phyloP scores from a whole-genome alignment of 1,140 invertebrate species.

The Hydropsyche tenuis region DNA sequence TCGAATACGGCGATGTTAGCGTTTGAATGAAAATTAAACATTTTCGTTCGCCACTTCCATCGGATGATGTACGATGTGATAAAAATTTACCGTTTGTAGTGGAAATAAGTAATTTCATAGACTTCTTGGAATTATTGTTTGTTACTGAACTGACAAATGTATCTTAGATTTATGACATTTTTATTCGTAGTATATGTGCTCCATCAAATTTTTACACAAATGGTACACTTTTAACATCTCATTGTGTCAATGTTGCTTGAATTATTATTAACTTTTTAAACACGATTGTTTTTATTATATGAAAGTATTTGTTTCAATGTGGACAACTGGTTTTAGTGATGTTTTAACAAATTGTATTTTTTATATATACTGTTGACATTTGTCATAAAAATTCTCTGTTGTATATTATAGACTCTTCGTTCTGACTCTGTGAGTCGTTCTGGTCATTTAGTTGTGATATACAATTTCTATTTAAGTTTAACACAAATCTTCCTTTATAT shows the following conservation, averaged over 20 bases:
- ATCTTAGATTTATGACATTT: slow-evolving; percentile 5
- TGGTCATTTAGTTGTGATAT: slow-evolving; percentile 37
- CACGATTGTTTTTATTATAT: too few relatives aligned
- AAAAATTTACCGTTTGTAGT: neutral
- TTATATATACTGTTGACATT: neutral
- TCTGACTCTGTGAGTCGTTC: slow-evolving; percentile 32
- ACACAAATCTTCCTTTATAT: neutral
- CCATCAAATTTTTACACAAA: neutral
- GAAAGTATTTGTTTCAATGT: too few relatives aligned
- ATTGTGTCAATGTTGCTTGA: slow-evolving; percentile 9
- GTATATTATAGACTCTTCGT: neutral
- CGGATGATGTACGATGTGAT: slow-evolving; percentile 21
- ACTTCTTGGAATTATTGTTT: slow-evolving; percentile 29
- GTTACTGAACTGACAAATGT: slow-evolving; percentile 20
- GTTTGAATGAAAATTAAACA: slow-evolving; percentile 59
- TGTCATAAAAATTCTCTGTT: neutral
- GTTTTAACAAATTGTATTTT: neutral
- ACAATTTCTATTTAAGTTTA: neutral
- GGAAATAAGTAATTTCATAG: neutral
- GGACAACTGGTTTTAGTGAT: neutral
- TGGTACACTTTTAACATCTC: neutral
- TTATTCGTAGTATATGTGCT: slow-evolving; percentile 1
- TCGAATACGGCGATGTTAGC: slow-evolving; percentile 88
- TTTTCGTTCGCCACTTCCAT: too few relatives aligned
- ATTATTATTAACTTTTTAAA: neutral